Evolutionary conservation across 2,113 vertebrate species (phyloP), one percentile per base, ranked within the genome.

Genomic region (Brachypteracias leptosomus): DNA sequence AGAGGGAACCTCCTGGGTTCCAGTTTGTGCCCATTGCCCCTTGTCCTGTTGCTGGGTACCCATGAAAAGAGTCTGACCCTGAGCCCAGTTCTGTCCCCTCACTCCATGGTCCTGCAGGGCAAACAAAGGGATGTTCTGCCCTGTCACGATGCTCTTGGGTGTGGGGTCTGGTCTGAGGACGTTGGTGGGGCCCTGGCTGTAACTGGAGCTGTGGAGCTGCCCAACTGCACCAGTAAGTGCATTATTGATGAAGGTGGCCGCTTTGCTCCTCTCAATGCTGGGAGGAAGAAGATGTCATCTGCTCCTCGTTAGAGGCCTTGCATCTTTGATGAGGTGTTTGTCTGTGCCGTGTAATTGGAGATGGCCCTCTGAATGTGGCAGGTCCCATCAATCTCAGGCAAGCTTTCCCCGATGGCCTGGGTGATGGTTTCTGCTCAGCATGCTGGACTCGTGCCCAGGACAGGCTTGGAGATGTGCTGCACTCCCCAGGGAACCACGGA

Each of bases 291-390:
- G 90, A 94, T 96, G 93, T 93, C 96, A 97, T 87, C 80, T 68
- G 83, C 80, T 95, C 88, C 95, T 97, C 46, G 15, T 97, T 97
- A 97, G 94, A 90, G 83, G 86, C 88, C 79, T 40, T 97, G 87
- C 95, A 97, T 97, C 91, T 97, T 98, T 97, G 93, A 97, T 97
- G 92, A 96, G 87, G 16, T 26, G 67, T 24, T 78, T 18, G 6
- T 73, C 84, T 63, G 62, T 38, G 72, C 58, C 3, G 20, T 66
- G 97, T 95, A 96, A 98, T 29, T 33, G 87, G 97, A 97, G 96
- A 57, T 15, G 55, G 90, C 85, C 91, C 63, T 68, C 44, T 62
- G 59, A 62, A 40, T 26, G 25, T 38, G n/a, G 72, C 95, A 77
- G 90, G 92, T 38, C 67, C 92, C 96, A 95, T 90, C 80, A 97